Conservation (phyloP, 2,797 vertebrate species). For the Sarcophilus harrisii region DNA sequence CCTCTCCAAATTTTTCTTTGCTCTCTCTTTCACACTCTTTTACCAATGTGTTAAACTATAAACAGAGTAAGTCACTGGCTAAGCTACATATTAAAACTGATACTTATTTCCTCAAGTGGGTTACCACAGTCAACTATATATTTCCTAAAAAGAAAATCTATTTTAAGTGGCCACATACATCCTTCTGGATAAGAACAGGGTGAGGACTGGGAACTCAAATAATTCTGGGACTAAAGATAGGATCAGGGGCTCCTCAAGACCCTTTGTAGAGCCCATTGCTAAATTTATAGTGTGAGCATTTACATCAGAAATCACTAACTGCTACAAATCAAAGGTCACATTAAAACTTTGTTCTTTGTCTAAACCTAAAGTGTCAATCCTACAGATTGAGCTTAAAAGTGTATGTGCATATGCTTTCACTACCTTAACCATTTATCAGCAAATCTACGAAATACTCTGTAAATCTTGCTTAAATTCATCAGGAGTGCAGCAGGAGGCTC, state of each 20-base stretch:
- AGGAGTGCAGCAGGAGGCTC: not conserved
- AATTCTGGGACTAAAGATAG: not conserved
- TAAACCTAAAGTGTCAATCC: not conserved
- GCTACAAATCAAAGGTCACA: not conserved
- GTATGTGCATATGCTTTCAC: not conserved
- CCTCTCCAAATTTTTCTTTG: not conserved
- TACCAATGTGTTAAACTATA: not conserved
- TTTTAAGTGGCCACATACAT: not conserved
- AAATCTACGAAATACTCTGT: not conserved
- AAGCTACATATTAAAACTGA: not conserved
- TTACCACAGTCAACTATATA: not conserved
- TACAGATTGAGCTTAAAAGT: not conserved
- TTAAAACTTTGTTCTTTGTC: not conserved
- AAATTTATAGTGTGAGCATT: not conserved
- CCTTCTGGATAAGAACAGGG: not conserved
- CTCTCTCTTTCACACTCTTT: not conserved
- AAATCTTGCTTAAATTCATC: not conserved
- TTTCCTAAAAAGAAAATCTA: not conserved
- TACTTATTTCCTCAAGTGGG: not conserved
- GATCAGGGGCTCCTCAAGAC: not conserved
- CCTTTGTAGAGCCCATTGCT: not conserved
- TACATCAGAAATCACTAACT: not conserved
- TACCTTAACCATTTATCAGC: not conserved
- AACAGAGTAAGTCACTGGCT: not conserved
- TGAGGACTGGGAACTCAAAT: not conserved